Base-by-base conservation (phyloP, 2,113 vertebrate species). In the Willisornis vidua region DNA sequence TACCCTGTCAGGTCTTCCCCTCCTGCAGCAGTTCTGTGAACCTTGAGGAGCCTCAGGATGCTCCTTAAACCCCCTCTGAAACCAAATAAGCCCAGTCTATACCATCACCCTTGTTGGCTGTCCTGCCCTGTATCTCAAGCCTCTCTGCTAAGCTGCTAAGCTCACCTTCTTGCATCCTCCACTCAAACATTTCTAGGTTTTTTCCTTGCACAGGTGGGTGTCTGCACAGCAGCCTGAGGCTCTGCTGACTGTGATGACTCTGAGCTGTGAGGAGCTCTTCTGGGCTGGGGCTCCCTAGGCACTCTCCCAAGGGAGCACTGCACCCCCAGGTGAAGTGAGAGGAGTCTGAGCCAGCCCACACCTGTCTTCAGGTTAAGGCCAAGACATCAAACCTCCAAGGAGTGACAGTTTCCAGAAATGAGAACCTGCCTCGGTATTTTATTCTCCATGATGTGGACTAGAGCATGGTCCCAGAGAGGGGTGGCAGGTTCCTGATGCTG, bases 1-100 rank as follows among this genome's bases (percentile, higher is more conserved):
- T 43, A 6, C 33, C 6, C 0, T 51, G 63, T 67, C 0, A 0
- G 1, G 15, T 70, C 54, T 63, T 29, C 16, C 55, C 6, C 7
- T 61, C 39, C 57, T 3, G 1, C 59, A 86, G 29, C 33, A 41
- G 14, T 45, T 67, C 58, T 68, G 41, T 49, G 63, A 68, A 48
- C 41, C 48, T 26, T 43, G 14, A 65, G n/a, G 10, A 76, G 24
- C 51, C n/a, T 52, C 63, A 33, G 19, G 14, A 4, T 49, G 12
- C 39, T 86, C 26, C 58, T 72, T 54, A 62, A 68, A 76, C 12
- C 62, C 63, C 5, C 23, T 67, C 49, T 72, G 43, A 80, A 93
- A 63, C 19, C 41, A 88, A 74, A 71, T 16, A 46, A 57, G 4
- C 43, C 49, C 16, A 16, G 29, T 7, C 46, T 46, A 45, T 82